Evolutionary conservation across 1,140 invertebrate genomes (phyloP).

Genomic region (Drosophila kanapiae): DNA sequence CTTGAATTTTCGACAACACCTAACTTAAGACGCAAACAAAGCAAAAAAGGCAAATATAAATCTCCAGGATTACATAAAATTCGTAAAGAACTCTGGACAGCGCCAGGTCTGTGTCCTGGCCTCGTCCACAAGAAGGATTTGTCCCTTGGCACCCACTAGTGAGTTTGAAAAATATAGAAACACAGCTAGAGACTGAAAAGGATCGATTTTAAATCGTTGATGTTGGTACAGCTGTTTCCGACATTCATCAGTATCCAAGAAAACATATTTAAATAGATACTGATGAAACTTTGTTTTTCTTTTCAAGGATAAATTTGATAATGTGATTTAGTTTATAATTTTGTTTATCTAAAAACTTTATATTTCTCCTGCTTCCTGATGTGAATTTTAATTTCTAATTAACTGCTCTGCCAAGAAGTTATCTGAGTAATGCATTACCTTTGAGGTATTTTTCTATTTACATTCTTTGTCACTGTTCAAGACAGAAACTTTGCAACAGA

Average conservation of each 20-base stretch:
- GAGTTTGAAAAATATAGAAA: neutral
- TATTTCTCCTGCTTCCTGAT: too few relatives aligned
- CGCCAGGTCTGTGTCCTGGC: constrained; percentile 11
- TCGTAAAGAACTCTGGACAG: constrained; percentile 43
- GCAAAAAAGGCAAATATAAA: constrained; percentile 50
- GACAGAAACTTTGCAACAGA: neutral
- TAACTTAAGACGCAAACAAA: constrained; percentile 19
- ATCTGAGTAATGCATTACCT: constrained; percentile 4
- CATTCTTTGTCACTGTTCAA: neutral
- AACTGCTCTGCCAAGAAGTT: neutral
- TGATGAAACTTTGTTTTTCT: too few relatives aligned
- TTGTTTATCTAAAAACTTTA: neutral
- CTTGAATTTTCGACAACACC: constrained; percentile 2
- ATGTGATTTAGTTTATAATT: too few relatives aligned
- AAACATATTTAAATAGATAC: too few relatives aligned
- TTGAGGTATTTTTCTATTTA: neutral
- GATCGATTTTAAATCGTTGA: too few relatives aligned
- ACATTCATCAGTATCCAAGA: too few relatives aligned
- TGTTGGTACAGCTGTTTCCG: too few relatives aligned
- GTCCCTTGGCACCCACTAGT: constrained; percentile 10
- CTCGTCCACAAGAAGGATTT: neutral
- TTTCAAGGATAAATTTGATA: too few relatives aligned
- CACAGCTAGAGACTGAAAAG: too few relatives aligned
- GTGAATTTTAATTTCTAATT: neutral
- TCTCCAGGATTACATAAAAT: constrained; percentile 75